Conservation (phyloP, 2,797 vertebrate genomes). For the Gallirallus australis region DNA sequence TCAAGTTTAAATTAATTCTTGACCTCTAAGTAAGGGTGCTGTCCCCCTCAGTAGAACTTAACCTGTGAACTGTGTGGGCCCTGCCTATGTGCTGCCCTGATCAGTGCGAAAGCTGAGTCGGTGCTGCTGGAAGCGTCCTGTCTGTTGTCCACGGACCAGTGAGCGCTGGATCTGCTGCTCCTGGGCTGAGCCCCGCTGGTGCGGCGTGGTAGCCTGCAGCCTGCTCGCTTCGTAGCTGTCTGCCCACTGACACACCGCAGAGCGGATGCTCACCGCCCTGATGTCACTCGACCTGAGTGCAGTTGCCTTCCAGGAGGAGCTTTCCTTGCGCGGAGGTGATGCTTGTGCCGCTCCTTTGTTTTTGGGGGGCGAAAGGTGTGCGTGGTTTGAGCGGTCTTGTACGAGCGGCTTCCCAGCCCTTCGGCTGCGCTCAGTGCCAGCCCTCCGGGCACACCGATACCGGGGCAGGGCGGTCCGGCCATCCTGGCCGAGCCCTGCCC, state of each 20-base stretch:
- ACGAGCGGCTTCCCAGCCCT: background rate
- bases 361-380: too few relatives aligned
- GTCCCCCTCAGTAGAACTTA: background rate
- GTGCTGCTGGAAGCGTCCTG: background rate
- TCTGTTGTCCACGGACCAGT: background rate
- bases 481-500: background rate
- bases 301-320: background rate
- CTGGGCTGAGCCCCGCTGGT: fast-evolving
- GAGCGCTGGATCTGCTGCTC: fast-evolving
- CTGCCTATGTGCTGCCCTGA: background rate
- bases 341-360: background rate
- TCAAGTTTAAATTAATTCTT: background rate
- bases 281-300: background rate
- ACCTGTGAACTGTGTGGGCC: background rate
- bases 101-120: background rate
- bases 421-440: background rate
- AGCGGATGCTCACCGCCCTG: fast-evolving
- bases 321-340: fast-evolving
- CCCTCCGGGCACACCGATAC: fast-evolving
- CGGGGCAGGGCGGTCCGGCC: background rate
- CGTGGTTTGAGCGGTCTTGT: too few relatives aligned
- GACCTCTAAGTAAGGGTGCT: background rate
- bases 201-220: background rate
- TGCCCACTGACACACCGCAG: background rate
- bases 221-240: background rate